These are phyloP conservation scores for Siderastrea siderea DNA, from an alignment of 92 coral and sea anemone genomes.

Conservation along the genomic window DNA sequence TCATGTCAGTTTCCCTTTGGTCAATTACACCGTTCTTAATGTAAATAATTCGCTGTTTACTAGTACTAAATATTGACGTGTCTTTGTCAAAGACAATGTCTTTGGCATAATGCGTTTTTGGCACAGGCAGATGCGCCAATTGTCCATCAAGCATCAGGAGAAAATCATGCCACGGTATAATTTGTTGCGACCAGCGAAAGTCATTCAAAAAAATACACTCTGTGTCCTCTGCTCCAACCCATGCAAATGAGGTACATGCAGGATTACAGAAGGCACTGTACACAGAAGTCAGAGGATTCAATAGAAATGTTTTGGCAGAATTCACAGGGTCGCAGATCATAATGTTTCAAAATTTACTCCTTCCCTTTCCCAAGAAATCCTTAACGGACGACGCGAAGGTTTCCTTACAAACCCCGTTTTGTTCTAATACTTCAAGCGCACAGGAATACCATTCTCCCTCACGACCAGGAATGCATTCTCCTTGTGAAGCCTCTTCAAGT, in stretches of 20 bases:
- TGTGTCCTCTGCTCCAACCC: constrained; percentile 66
- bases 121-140: constrained; percentile 68
- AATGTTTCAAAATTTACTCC: constrained; percentile 64
- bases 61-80: constrained; percentile 72
- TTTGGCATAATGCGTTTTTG: constrained; percentile 65
- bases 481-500: constrained; percentile 27
- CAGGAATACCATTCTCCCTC: constrained; percentile 48
- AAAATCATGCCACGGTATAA: constrained; percentile 77
- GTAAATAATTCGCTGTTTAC: constrained; percentile 45
- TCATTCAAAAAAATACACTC: constrained; percentile 63
- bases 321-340: constrained; percentile 62
- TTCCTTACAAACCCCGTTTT: constrained; percentile 36
- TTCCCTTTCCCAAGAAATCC: constrained; percentile 49
- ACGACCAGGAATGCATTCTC: constrained; percentile 40
- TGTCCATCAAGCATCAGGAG: constrained; percentile 75
- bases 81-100: constrained; percentile 17
- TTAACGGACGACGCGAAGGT: constrained; percentile 37
- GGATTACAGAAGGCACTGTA: constrained; percentile 57
- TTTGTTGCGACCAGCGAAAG: constrained; percentile 58
- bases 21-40: constrained; percentile 56
- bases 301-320: constrained; percentile 44
- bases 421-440: constrained; percentile 52
- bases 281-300: constrained; percentile 38
- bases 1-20: constrained; percentile 74
- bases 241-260: constrained; percentile 60